Percentiles rank a stretch among this genome's conserved stretches.
phyloP scores from a whole-genome alignment of 1,140 invertebrate genomes.

The Papilio polytes region DNA sequence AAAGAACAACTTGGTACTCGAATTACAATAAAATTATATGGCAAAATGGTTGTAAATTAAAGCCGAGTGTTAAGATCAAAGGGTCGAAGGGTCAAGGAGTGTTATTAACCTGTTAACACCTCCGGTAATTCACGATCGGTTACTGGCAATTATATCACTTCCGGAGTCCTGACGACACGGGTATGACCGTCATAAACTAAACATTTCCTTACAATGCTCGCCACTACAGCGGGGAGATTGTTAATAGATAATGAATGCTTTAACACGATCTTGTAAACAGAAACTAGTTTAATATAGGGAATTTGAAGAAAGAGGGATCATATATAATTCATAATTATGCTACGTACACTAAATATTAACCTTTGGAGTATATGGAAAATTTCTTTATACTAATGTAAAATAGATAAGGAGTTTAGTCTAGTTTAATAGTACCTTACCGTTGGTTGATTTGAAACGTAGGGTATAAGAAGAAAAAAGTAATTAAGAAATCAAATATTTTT shows the following conservation, averaged over 20 bases:
- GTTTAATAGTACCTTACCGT: too few relatives aligned
- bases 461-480: too few relatives aligned
- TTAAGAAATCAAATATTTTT: too few relatives aligned
- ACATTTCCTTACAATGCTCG: constrained; percentile 38
- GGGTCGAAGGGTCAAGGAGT: constrained; percentile 72
- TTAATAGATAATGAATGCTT: constrained; percentile 25
- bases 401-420: too few relatives aligned
- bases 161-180: constrained; percentile 53
- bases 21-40: constrained; percentile 33
- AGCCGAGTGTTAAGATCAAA: constrained; percentile 41
- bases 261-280: constrained; percentile 21
- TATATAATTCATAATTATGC: background rate
- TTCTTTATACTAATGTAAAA: background rate
- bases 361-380: background rate
- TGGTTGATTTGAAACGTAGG: too few relatives aligned
- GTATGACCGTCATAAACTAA: constrained; percentile 34
- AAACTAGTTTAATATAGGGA: background rate
- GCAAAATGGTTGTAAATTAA: constrained; percentile 25
- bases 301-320: background rate
- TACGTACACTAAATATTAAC: background rate
- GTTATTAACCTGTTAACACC: constrained; percentile 79
- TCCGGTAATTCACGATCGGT: constrained; percentile 67
- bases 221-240: constrained; percentile 7
- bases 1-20: background rate
- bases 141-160: constrained; percentile 72